Conservation (phyloP, 2,888 invertebrate genomes). For the Galerucella pusilla region DNA sequence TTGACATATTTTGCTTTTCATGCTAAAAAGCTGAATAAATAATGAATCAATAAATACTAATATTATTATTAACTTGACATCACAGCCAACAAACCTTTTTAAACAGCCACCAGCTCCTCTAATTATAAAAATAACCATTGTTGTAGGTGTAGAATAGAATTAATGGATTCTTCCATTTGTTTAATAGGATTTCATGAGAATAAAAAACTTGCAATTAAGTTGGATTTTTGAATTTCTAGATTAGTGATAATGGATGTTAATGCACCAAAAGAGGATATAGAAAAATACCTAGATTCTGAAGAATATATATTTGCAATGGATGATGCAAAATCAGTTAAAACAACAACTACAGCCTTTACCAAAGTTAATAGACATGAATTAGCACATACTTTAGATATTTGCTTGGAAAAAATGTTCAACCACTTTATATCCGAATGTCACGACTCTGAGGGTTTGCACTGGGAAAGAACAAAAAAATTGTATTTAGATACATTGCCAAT, state of each 20-base stretch:
- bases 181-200: too few relatives aligned
- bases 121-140: too few relatives aligned
- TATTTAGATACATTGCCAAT: slow-evolving; percentile 73
- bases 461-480: slow-evolving; percentile 70
- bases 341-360: slow-evolving; percentile 57
- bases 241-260: slow-evolving; percentile 81
- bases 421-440: slow-evolving; percentile 75
- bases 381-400: slow-evolving; percentile 79
- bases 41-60: too few relatives aligned
- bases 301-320: slow-evolving; percentile 71
- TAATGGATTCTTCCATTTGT: too few relatives aligned
- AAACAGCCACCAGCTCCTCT: too few relatives aligned
- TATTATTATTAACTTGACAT: too few relatives aligned
- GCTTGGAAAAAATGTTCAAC: slow-evolving; percentile 78
- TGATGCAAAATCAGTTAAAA: slow-evolving; percentile 63
- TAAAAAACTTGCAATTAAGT: background rate
- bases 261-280: slow-evolving; percentile 69
- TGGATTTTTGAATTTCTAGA: slow-evolving; percentile 64
- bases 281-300: slow-evolving; percentile 55
- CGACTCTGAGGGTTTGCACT: slow-evolving; percentile 65
- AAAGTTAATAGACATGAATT: slow-evolving; percentile 53
- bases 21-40: too few relatives aligned
- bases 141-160: too few relatives aligned
- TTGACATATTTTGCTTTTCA: too few relatives aligned
- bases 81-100: too few relatives aligned